Percentiles rank a stretch among this genome's conserved stretches.
These are phyloP conservation scores for Chrysodeixis includens DNA, from an alignment of 2,888 invertebrate genomes.

Conservation along the genomic window DNA sequence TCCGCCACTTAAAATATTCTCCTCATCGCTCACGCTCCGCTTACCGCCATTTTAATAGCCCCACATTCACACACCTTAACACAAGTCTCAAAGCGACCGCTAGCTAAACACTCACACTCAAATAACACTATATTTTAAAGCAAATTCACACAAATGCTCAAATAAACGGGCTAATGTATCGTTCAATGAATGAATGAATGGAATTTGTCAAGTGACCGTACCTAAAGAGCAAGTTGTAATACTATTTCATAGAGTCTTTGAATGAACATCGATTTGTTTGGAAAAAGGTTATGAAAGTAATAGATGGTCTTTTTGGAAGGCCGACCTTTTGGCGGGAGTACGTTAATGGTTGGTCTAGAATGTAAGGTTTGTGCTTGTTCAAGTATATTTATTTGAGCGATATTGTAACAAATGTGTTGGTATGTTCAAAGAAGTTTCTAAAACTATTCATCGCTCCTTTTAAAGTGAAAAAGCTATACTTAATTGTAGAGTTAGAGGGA, in stretches of 20 bases:
- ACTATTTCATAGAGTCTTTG: conserved; percentile 55
- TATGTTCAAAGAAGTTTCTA: no score
- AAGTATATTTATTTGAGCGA: neutral
- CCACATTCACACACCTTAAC: conserved; percentile 47
- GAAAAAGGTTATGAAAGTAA: conserved; percentile 30
- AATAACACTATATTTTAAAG: conserved; percentile 60
- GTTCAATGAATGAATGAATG: conserved; percentile 38
- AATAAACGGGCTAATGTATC: conserved; percentile 44
- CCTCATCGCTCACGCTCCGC: conserved; percentile 9
- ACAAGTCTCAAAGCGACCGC: conserved; percentile 79
- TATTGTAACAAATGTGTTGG: neutral
- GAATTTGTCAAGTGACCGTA: conserved; percentile 52
- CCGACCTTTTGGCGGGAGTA: neutral
- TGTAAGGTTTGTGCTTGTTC: neutral
- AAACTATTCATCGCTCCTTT: no score
- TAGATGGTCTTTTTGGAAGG: conserved; percentile 31
- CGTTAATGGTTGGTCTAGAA: neutral
- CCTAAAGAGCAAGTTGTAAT: conserved; percentile 42
- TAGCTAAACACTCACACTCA: conserved; percentile 73
- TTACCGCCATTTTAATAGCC: conserved; percentile 51
- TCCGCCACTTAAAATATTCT: no score
- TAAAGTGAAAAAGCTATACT: no score
- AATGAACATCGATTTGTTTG: conserved; percentile 54
- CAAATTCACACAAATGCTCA: conserved; percentile 27
- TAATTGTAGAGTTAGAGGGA: no score